A percentile compares a stretch with the other conserved stretches of the same genome.
Evolutionary conservation across 2,888 invertebrate species (phyloP).

Genomic region (Parasteatoda lunata): DNA sequence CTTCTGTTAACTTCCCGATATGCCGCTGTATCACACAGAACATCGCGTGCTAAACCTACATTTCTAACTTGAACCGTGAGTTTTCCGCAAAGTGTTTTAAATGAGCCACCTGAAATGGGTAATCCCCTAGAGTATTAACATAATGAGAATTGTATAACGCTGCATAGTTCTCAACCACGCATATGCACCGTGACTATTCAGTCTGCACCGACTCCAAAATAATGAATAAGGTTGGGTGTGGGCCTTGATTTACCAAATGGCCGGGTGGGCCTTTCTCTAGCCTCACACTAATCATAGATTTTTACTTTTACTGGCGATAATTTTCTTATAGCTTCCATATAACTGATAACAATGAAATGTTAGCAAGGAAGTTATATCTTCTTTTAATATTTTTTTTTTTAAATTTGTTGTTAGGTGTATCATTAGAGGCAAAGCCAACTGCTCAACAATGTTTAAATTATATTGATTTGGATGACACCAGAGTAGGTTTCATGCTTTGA

Average conservation of each 20-base stretch:
- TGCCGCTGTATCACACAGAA: neutral
- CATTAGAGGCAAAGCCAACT: too few relatives aligned
- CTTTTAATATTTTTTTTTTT: too few relatives aligned
- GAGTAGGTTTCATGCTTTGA: too few relatives aligned
- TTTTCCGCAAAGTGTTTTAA: slow-evolving; percentile 58
- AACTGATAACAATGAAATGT: neutral
- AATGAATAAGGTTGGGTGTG: slow-evolving; percentile 66
- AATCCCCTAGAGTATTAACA: slow-evolving; percentile 21
- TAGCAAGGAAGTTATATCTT: too few relatives aligned
- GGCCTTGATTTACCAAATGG: slow-evolving; percentile 66
- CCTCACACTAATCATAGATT: slow-evolving; percentile 60
- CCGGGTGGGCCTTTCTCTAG: slow-evolving; percentile 45
- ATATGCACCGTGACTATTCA: slow-evolving; percentile 23
- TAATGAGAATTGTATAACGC: slow-evolving; percentile 60
- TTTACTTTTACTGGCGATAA: slow-evolving; percentile 34
- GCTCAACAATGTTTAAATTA: too few relatives aligned
- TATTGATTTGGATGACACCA: too few relatives aligned
- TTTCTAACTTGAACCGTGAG: slow-evolving; percentile 19
- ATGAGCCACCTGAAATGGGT: slow-evolving; percentile 59
- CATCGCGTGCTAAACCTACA: slow-evolving; percentile 45
- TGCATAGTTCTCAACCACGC: slow-evolving; percentile 28
- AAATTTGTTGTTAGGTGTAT: too few relatives aligned
- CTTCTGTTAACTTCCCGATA: too few relatives aligned
- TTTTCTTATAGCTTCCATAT: slow-evolving; percentile 5
- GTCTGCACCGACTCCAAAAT: slow-evolving; percentile 36